A percentile compares a stretch with the other conserved stretches of the same genome.
These are phyloP conservation scores for Petrolisthes manimaculis DNA, from an alignment of 2,888 invertebrate genomes.

Conservation along the genomic window DNA sequence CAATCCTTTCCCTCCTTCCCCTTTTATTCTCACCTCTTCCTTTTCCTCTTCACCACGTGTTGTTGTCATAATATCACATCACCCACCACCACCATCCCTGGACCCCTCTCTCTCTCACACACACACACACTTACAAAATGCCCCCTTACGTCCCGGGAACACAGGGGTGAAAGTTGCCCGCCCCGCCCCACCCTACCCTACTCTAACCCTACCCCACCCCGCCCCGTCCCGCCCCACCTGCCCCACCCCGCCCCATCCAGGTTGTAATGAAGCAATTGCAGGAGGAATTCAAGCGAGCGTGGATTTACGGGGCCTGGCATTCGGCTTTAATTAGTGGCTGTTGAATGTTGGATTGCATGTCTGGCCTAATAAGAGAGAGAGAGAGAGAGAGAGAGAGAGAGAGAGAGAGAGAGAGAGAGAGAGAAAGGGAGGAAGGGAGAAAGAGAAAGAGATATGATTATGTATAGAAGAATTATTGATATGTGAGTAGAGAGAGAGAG, in stretches of 20 bases:
- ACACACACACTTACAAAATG: neutral
- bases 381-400: slow-evolving; percentile 1
- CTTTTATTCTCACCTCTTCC: neutral
- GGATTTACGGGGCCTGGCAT: slow-evolving; percentile 48
- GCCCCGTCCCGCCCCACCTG: no score
- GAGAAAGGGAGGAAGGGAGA: neutral
- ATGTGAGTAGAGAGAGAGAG: neutral
- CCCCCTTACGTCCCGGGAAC: neutral
- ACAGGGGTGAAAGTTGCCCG: slow-evolving; percentile 16
- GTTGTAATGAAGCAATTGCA: slow-evolving; percentile 55
- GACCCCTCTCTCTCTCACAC: slow-evolving; percentile 11
- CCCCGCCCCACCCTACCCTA: slow-evolving; percentile 3
- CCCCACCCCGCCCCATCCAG: no score
- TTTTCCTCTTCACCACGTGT: no score
- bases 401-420: neutral
- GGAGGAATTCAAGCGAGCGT: slow-evolving; percentile 52
- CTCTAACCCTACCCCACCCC: no score
- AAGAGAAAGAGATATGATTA: neutral
- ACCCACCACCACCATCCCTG: neutral
- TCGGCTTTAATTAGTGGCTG: slow-evolving; percentile 60
- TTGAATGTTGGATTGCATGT: slow-evolving; percentile 59
- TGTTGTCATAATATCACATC: no score
- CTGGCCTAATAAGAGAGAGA: neutral
- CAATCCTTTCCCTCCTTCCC: slow-evolving; percentile 1
- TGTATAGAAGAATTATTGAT: neutral